Conservation (phyloP, 2,888 invertebrate species). For the Erebia ligea region DNA sequence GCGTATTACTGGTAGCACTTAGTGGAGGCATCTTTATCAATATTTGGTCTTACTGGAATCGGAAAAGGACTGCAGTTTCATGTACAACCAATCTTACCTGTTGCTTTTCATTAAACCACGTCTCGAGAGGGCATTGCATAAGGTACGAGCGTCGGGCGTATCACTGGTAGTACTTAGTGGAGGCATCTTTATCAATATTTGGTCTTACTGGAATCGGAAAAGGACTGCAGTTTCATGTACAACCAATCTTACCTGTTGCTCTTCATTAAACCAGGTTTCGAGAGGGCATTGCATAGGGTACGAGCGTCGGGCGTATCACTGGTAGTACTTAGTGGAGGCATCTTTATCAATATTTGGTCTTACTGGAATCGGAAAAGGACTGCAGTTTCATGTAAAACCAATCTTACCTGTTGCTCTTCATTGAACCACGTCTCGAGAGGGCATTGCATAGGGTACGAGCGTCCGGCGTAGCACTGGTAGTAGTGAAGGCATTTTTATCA, state of each 20-base stretch:
- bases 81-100: slow-evolving; percentile 54
- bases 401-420: slow-evolving; percentile 66
- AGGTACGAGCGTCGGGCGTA: too few species aligned
- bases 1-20: too few species aligned
- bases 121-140: too few species aligned
- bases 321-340: slow-evolving; percentile 73
- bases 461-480: slow-evolving; percentile 74
- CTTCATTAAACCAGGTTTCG: slow-evolving; percentile 74
- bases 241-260: slow-evolving; percentile 59
- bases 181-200: too few species aligned
- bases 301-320: slow-evolving; percentile 71
- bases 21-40: too few species aligned
- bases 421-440: slow-evolving; percentile 74
- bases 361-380: not conserved
- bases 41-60: not conserved
- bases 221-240: too few species aligned
- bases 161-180: not conserved
- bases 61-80: not conserved
- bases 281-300: slow-evolving; percentile 74
- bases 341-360: not conserved
- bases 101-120: slow-evolving; percentile 41
- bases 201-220: not conserved
- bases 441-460: slow-evolving; percentile 73
- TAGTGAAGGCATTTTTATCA: slow-evolving; percentile 59
- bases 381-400: slow-evolving; percentile 39